Evolutionary conservation across 92 coral and sea anemone species (phyloP), one percentile per base, ranked within the genome.

Genomic region (Micromussa lordhowensis): DNA sequence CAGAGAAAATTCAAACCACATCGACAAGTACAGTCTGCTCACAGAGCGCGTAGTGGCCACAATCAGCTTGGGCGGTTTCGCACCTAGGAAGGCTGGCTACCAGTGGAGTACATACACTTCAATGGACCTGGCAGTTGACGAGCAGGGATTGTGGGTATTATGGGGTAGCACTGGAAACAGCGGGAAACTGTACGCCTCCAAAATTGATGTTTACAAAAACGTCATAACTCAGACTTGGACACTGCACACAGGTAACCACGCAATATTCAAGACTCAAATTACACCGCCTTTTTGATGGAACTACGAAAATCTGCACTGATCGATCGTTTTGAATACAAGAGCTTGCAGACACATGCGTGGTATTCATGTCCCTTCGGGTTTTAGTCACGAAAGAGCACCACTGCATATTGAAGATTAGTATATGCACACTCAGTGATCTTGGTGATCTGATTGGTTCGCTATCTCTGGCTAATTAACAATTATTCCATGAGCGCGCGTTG

Each of bases 61-160:
- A 44, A 63, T 81, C 6, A 14, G n/a, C 9, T 8, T 81, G 16
- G 12, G 57, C 9, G 76, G 76, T 7, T 38, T 35, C 24, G n/a
- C 82, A 11, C 38, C 36, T 16, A 55, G 88, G 22, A 82, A 14
- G 63, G 66, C 38, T 19, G 0, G 14, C 12, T 85, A 85, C 75
- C 83, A 83, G 51, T 91, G 88, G 93, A 82, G 85, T 2, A 82
- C 71, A 0, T 68, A 82, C 61, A 71, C 55, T 53, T 72, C 40
- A 51, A 75, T 91, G 79, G 93, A 91, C 87, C 34, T 91, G 57
- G 90, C 93, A 2, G 88, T 91, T n/a, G 93, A 91, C 54, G 93
- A 86, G 80, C 90, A 79, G 22, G 91, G 93, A 59, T 57, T 91
- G 91, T 91, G 93, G 93, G 88, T 55, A 0, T 72, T 91, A n/a